phyloP scores from a whole-genome alignment of 2,797 vertebrate genomes.

The Rhodeus uyekii region DNA sequence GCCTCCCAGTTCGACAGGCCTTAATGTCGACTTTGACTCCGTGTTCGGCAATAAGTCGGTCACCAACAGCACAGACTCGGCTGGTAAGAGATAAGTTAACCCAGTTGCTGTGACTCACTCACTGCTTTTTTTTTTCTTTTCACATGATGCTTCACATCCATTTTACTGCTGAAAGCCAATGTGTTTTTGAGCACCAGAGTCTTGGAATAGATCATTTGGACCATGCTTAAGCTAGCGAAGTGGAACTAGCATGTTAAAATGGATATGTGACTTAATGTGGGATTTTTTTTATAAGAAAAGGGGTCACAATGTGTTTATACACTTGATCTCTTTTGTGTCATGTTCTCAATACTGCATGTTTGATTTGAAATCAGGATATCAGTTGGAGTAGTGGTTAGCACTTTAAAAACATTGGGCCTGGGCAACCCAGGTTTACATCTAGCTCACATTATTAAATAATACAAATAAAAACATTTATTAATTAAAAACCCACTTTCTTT shows the following conservation, averaged over 20 bases:
- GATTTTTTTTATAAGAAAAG: not conserved
- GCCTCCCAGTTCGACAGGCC: slow-evolving; percentile 83
- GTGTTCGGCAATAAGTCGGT: slow-evolving; percentile 92
- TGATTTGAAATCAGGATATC: not conserved
- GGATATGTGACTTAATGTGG: not conserved
- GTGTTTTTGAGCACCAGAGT: not conserved
- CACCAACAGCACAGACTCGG: slow-evolving; percentile 82
- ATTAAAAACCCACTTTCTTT: not conserved
- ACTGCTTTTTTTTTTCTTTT: not conserved
- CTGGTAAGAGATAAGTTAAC: slow-evolving; percentile 77
- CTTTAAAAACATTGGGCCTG: not conserved
- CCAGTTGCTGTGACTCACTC: not conserved
- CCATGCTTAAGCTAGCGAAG: not conserved
- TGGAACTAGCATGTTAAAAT: slow-evolving; percentile 21
- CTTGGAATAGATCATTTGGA: not conserved
- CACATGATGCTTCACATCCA: slow-evolving; percentile 1
- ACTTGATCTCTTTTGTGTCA: not conserved
- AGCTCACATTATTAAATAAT: not conserved
- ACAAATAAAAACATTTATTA: not conserved
- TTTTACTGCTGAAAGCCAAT: not conserved
- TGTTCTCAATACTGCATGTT: not conserved
- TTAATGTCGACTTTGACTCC: slow-evolving; percentile 95
- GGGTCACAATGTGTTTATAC: not conserved
- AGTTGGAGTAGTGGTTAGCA: not conserved
- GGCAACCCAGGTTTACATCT: not conserved